phyloP scores from a whole-genome alignment of 2,113 vertebrate genomes.

The Ardeotis arabs region DNA sequence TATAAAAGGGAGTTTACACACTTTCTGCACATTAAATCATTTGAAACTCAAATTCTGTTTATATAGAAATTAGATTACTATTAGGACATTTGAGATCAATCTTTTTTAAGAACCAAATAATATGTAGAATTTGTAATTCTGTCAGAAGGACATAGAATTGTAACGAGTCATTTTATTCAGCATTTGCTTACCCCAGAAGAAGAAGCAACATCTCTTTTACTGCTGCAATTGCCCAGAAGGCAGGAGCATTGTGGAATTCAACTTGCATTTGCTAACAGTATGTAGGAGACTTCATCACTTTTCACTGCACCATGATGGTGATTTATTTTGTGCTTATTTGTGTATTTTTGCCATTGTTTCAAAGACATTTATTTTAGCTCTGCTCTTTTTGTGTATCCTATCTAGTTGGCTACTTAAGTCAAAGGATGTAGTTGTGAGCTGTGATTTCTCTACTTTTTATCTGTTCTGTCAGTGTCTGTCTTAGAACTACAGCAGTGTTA shows the following conservation, averaged over 20 bases:
- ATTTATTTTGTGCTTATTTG: background rate
- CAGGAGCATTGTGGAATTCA: background rate
- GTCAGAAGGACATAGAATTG: background rate
- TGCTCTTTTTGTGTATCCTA: background rate
- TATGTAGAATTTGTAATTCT: background rate
- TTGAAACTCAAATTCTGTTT: background rate
- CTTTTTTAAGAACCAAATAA: background rate
- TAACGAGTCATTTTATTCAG: background rate
- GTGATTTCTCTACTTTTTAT: constrained; percentile 16
- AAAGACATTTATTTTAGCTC: background rate
- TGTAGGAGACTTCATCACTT: background rate
- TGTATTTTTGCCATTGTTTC: background rate
- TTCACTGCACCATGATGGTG: background rate
- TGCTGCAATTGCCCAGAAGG: background rate
- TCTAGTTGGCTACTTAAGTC: constrained; percentile 22
- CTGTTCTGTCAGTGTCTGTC: constrained; percentile 22
- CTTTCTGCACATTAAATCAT: background rate
- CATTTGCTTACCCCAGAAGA: background rate
- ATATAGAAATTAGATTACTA: background rate
- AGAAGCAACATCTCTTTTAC: background rate
- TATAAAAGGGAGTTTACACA: background rate
- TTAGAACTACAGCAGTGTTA: background rate
- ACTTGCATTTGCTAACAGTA: background rate
- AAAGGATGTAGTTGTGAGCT: background rate
- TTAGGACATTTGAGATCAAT: background rate